Conservation (phyloP, 1,140 invertebrate genomes). For the Drosophila elegans region DNA sequence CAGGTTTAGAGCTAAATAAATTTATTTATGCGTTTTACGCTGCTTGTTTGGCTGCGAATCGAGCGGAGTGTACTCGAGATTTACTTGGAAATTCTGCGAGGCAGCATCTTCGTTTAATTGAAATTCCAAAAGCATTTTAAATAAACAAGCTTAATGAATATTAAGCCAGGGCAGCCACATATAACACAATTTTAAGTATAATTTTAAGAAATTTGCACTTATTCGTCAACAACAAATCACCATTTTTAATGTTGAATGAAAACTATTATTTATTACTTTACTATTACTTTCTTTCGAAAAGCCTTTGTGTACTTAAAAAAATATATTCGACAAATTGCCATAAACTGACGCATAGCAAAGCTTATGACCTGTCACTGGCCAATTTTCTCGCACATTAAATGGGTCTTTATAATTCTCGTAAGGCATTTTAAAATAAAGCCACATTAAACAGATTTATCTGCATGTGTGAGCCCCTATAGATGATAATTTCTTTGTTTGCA, state of each 20-base stretch:
- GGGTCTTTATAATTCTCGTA: slow-evolving; percentile 42
- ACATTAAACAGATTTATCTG: slow-evolving; percentile 41
- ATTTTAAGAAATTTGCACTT: too few species aligned
- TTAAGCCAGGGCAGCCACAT: background rate
- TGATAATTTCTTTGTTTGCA: slow-evolving; percentile 67
- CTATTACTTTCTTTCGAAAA: too few species aligned
- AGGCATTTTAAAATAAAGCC: slow-evolving; percentile 32
- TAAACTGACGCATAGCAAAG: slow-evolving; percentile 17
- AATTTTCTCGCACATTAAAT: slow-evolving; percentile 63
- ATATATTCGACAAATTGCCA: slow-evolving; percentile 19
- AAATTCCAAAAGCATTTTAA: slow-evolving; percentile 21
- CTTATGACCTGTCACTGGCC: slow-evolving; percentile 33
- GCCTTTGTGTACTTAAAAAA: background rate
- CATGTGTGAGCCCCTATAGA: slow-evolving; percentile 18
- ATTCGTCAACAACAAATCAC: too few species aligned
- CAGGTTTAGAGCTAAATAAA: slow-evolving; percentile 80
- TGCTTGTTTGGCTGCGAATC: slow-evolving; percentile 1
- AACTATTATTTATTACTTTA: too few species aligned
- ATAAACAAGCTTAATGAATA: background rate
- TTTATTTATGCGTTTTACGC: slow-evolving; percentile 63
- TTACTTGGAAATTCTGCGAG: slow-evolving; percentile 1
- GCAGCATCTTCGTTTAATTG: slow-evolving; percentile 25
- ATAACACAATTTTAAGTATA: too few species aligned
- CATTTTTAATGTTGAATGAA: too few species aligned
- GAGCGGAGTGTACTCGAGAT: background rate